A percentile compares a stretch with the other conserved stretches of the same genome.
phyloP scores from a whole-genome alignment of 2,797 vertebrate species.

The Intellagama lesueurii region DNA sequence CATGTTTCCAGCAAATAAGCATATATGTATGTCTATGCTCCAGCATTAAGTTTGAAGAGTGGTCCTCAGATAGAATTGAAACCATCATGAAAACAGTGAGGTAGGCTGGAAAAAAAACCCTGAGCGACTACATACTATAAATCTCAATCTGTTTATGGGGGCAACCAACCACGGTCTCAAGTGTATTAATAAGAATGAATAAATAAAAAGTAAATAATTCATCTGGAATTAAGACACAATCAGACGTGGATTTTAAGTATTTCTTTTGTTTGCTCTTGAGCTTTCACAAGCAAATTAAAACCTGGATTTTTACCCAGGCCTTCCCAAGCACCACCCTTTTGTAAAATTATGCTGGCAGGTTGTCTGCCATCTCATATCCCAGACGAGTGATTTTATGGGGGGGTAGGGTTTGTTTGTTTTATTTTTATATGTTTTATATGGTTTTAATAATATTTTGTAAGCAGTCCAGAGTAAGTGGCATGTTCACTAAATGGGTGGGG shows the following conservation, averaged over 20 bases:
- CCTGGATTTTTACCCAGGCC: no score
- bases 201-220: neutral
- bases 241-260: constrained; percentile 23
- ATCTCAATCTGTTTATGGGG: constrained; percentile 13
- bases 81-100: constrained; percentile 45
- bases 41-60: constrained; percentile 49
- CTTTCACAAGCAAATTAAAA: no score
- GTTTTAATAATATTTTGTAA: no score
- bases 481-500: no score
- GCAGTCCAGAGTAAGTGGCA: no score
- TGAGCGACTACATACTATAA: constrained; percentile 42
- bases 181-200: neutral
- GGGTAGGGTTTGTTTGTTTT: no score
- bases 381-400: no score
- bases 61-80: constrained; percentile 54
- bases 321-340: no score
- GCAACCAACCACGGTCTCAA: neutral
- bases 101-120: constrained; percentile 27
- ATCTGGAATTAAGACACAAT: constrained; percentile 10
- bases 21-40: constrained; percentile 30
- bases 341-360: no score
- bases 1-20: constrained; percentile 60
- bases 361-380: no score
- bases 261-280: constrained; percentile 10
- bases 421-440: no score